Conservation (phyloP, 2,113 vertebrate genomes). For the Buteo buteo region DNA sequence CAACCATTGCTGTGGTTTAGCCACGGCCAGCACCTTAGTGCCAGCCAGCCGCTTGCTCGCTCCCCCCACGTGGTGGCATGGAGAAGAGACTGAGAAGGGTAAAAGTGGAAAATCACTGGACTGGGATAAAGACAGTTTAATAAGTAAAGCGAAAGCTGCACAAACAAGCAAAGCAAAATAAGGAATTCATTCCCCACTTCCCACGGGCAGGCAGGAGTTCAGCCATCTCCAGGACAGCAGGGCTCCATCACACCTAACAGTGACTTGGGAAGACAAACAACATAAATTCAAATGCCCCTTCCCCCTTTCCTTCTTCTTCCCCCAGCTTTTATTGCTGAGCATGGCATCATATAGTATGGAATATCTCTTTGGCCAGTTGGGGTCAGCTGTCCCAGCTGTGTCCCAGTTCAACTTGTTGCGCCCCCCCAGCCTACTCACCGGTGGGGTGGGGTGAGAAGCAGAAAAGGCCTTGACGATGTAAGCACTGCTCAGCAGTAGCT, state of each 20-base stretch:
- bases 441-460: background rate
- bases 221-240: too few relatives aligned
- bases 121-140: background rate
- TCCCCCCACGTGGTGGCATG: accelerated
- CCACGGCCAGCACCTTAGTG: background rate
- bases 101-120: background rate
- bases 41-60: accelerated
- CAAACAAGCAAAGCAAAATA: background rate
- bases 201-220: accelerated
- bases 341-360: accelerated
- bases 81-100: too few relatives aligned
- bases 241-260: too few relatives aligned
- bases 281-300: background rate
- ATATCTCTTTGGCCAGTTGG: background rate
- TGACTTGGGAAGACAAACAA: too few relatives aligned
- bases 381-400: background rate
- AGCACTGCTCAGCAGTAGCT: background rate
- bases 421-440: accelerated
- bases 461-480: background rate
- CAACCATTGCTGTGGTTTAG: accelerated
- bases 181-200: background rate
- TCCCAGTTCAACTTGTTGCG: background rate
- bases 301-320: background rate
- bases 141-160: background rate
- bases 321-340: background rate